phyloP scores from a whole-genome alignment of 1,140 invertebrate genomes.

The Drosophila pruinosa region DNA sequence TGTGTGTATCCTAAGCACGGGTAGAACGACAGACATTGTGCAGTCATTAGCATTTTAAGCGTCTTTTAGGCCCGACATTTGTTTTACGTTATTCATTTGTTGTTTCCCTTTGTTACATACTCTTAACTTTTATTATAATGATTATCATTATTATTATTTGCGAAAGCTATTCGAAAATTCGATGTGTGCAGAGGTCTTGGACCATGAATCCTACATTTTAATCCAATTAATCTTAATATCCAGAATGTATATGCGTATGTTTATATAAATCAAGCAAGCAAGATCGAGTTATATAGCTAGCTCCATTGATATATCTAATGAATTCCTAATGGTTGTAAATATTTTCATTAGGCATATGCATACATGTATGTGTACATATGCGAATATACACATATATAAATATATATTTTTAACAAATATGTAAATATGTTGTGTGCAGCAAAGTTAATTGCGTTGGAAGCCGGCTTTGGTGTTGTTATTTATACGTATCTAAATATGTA shows the following conservation, averaged over 20 bases:
- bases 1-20: conserved; percentile 18
- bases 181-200: conserved; percentile 47
- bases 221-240: conserved; percentile 9
- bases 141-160: conserved; percentile 27
- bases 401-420: neutral
- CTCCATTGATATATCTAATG: conserved; percentile 13
- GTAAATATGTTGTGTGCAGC: conserved; percentile 25
- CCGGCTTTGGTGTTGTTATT: conserved; percentile 68
- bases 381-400: neutral
- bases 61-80: conserved; percentile 41
- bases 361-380: conserved; percentile 1
- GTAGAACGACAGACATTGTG: conserved; percentile 28
- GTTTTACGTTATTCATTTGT: conserved; percentile 32
- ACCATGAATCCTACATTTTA: conserved; percentile 23
- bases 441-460: conserved; percentile 34
- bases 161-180: conserved; percentile 35
- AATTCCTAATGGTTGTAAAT: conserved; percentile 41
- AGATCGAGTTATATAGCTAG: conserved; percentile 38
- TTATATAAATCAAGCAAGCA: conserved; percentile 28
- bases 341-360: conserved; percentile 27
- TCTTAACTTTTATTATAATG: conserved; percentile 20
- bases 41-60: conserved; percentile 74
- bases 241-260: conserved; percentile 5
- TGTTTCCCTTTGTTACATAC: conserved; percentile 31
- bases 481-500: conserved; percentile 42